Conservation (phyloP, 2,797 vertebrate species). For the Propithecus deckenii region DNA sequence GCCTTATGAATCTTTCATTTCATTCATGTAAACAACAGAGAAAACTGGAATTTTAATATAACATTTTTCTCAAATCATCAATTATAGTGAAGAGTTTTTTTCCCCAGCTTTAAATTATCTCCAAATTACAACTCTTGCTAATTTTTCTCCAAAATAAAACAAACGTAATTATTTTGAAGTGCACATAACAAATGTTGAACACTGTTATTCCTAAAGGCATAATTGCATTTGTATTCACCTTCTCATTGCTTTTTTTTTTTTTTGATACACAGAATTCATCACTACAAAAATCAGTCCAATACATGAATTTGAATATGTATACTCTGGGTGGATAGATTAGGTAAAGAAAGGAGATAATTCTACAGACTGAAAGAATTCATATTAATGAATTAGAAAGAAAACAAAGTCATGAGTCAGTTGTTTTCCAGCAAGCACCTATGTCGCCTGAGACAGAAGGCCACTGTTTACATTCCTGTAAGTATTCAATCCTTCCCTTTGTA, state of each 20-base stretch:
- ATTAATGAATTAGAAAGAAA: neutral
- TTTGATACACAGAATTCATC: neutral
- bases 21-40: slow-evolving; percentile 34
- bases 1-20: slow-evolving; percentile 75
- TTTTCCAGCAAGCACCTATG: neutral
- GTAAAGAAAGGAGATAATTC: neutral
- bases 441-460: neutral
- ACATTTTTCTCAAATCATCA: slow-evolving; percentile 23
- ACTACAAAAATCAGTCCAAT: neutral
- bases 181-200: neutral
- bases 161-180: slow-evolving; percentile 52
- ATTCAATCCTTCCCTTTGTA: neutral
- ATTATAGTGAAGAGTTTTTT: slow-evolving; percentile 9
- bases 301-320: neutral
- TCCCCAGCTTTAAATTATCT: neutral
- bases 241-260: neutral
- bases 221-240: slow-evolving; percentile 18
- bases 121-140: slow-evolving; percentile 10
- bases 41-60: slow-evolving; percentile 52
- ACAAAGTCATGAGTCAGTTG: neutral
- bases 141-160: slow-evolving; percentile 35
- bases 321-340: neutral
- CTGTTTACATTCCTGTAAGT: neutral
- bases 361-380: neutral
- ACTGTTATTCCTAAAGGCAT: neutral